Evolutionary conservation across 2,797 vertebrate species (phyloP).

Genomic region (Danionella dracula): DNA sequence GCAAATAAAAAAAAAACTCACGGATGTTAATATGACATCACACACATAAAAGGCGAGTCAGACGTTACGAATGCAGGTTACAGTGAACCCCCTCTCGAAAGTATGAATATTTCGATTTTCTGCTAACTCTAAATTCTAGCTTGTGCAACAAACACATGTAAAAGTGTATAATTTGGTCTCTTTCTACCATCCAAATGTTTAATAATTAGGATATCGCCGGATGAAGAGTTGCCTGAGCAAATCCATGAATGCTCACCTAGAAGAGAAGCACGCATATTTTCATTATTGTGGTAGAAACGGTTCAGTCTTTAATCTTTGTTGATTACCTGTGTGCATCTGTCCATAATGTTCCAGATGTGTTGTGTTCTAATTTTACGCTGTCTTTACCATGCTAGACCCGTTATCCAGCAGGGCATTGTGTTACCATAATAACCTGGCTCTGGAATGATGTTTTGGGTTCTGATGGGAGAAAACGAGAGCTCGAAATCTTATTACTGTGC

Average conservation of each 20-base stretch:
- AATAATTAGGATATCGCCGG: not conserved
- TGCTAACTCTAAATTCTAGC: no score
- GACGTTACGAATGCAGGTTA: no score
- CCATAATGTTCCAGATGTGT: conserved; percentile 7
- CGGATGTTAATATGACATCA: no score
- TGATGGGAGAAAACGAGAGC: conserved; percentile 20
- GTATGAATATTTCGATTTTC: no score
- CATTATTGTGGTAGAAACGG: conserved; percentile 14
- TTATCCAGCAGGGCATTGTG: conserved; percentile 27
- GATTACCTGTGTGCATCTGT: conserved; percentile 29
- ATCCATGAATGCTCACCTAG: not conserved
- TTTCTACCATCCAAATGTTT: not conserved
- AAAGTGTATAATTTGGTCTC: not conserved
- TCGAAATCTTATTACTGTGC: conserved; percentile 39
- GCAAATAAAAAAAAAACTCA: no score
- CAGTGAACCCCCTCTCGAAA: no score
- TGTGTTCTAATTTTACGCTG: conserved; percentile 6
- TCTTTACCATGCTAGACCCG: conserved; percentile 27
- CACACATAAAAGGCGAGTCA: no score
- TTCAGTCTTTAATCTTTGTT: conserved; percentile 12
- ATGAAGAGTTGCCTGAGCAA: not conserved
- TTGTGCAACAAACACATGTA: no score
- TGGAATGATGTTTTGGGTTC: conserved; percentile 31
- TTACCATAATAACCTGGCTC: conserved; percentile 33
- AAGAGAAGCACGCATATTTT: conserved; percentile 9